A percentile compares a stretch with the other conserved stretches of the same genome.
Conservation (phyloP, 2,113 vertebrate genomes). For the Menura novaehollandiae region DNA sequence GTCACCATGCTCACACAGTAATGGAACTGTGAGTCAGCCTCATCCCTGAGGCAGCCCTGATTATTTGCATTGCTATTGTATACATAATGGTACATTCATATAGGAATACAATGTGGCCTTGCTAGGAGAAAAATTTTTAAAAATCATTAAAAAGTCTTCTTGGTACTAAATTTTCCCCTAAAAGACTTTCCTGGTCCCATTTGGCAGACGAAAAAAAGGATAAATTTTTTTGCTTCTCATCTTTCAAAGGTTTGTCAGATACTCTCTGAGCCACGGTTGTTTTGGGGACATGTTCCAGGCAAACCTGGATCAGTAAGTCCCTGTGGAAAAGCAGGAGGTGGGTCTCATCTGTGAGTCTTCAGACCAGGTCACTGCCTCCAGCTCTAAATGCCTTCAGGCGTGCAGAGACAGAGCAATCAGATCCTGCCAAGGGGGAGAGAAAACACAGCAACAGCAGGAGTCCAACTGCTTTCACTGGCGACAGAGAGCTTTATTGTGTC, state of each 20-base stretch:
- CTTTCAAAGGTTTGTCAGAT: neutral
- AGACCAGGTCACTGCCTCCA: neutral
- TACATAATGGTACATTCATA: neutral
- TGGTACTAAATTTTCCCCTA: neutral
- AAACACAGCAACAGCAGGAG: neutral
- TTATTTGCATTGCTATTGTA: neutral
- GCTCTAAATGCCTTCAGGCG: neutral
- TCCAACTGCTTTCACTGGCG: neutral
- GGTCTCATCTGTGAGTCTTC: neutral
- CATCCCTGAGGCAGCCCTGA: neutral
- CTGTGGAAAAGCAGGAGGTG: neutral
- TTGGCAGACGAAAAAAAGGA: neutral
- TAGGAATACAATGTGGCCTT: neutral
- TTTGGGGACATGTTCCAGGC: neutral
- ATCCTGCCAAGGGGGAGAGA: neutral
- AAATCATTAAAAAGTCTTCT: neutral
- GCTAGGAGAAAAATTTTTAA: neutral
- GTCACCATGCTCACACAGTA: neutral
- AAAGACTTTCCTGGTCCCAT: neutral
- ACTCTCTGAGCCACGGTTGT: neutral
- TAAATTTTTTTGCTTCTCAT: neutral
- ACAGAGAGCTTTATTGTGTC: neutral
- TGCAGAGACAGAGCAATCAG: neutral
- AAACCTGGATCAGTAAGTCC: neutral
- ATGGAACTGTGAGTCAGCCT: neutral